Evolutionary conservation across 2,888 invertebrate species (phyloP).

Genomic region (Cataglyphis livida): DNA sequence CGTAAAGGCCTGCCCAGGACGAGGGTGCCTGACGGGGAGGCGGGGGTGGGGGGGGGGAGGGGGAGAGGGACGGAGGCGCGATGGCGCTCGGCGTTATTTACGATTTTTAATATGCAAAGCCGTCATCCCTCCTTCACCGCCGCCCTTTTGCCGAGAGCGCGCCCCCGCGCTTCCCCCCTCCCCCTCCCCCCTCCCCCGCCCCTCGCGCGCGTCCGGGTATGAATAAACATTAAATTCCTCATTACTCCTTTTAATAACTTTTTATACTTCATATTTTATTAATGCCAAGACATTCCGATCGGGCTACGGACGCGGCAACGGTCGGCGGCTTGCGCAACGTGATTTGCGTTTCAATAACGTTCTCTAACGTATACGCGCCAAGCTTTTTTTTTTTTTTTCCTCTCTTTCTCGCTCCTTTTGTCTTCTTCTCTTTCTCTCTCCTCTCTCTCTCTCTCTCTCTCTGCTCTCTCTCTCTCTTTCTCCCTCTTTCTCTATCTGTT

Average conservation of each 20-base stretch:
- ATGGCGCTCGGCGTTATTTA: slow-evolving; percentile 66
- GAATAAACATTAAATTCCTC: slow-evolving; percentile 83
- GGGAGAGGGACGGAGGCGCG: neutral
- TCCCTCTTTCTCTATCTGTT: neutral
- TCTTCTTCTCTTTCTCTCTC: slow-evolving; percentile 55
- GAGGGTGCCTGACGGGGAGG: neutral
- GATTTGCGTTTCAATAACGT: slow-evolving; percentile 84
- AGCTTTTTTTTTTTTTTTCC: slow-evolving; percentile 30
- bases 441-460: slow-evolving; percentile 39
- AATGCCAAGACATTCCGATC: slow-evolving; percentile 82
- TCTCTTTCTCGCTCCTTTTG: slow-evolving; percentile 36
- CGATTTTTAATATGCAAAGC: slow-evolving; percentile 74
- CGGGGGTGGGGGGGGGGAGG: no score
- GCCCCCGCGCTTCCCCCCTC: neutral
- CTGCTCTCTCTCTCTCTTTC: slow-evolving; percentile 15
- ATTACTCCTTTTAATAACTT: slow-evolving; percentile 82
- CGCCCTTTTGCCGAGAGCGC: slow-evolving; percentile 44
- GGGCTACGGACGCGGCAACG: slow-evolving; percentile 65
- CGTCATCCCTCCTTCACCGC: slow-evolving; percentile 51
- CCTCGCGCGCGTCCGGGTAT: slow-evolving; percentile 65
- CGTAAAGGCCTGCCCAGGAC: slow-evolving; percentile 63
- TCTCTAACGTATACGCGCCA: slow-evolving; percentile 69
- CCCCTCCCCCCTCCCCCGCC: no score
- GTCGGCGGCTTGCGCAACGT: slow-evolving; percentile 81
- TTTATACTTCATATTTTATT: slow-evolving; percentile 84